Percentiles rank a stretch among this genome's conserved stretches.
These are phyloP conservation scores for Perca flavescens DNA, from an alignment of 2,113 vertebrate genomes.

Conservation along the genomic window DNA sequence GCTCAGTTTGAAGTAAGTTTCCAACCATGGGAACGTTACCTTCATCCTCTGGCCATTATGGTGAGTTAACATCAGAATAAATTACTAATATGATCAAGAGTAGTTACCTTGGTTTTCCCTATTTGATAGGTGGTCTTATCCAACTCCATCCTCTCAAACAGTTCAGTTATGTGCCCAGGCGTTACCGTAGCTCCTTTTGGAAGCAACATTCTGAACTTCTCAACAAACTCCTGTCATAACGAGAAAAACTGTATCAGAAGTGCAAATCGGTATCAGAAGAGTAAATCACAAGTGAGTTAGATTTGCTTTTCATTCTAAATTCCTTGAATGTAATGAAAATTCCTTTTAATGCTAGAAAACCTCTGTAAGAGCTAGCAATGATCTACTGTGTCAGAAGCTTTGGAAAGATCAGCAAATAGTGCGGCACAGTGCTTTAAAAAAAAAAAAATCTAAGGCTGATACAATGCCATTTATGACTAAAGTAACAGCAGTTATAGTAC, in stretches of 20 bases:
- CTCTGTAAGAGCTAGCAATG: too few species aligned
- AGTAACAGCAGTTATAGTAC: too few species aligned
- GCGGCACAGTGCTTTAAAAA: too few species aligned
- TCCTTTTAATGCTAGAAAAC: too few species aligned
- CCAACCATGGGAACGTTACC: not conserved
- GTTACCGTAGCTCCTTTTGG: constrained; percentile 85
- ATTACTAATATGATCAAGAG: not conserved
- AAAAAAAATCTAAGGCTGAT: too few species aligned
- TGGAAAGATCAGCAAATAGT: too few species aligned
- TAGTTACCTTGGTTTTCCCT: constrained; percentile 91
- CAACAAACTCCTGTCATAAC: constrained; percentile 86
- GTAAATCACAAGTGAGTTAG: not conserved
- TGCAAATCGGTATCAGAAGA: not conserved
- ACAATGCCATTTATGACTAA: too few species aligned
- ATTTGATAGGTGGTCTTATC: constrained; percentile 90
- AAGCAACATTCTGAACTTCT: constrained; percentile 91
- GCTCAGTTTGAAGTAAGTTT: not conserved
- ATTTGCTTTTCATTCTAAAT: not conserved
- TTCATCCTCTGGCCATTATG: not conserved
- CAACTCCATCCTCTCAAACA: constrained; percentile 86
- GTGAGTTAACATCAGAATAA: not conserved
- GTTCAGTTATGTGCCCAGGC: constrained; percentile 86
- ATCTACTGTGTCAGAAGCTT: too few species aligned
- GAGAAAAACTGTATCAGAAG: constrained; percentile 13
- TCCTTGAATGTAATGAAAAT: not conserved